Evolutionary conservation across 2,888 invertebrate genomes (phyloP), one percentile per base, ranked within the genome.

Genomic region (Alitta virens): DNA sequence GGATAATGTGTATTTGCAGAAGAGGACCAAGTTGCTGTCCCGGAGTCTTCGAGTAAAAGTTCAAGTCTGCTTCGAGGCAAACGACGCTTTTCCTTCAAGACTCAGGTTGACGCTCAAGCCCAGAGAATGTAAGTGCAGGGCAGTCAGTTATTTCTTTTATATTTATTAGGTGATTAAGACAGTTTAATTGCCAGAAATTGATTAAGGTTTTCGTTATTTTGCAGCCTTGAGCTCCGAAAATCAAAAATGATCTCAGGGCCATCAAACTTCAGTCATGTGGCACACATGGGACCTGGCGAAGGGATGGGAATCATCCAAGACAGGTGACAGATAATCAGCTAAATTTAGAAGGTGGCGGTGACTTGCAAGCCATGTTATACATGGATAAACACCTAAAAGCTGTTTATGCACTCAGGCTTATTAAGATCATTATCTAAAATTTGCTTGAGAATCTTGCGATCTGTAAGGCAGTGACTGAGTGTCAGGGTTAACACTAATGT

Each of bases 251-350:
- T 98, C 79, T 96, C 96, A 0, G 95, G 92, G 38, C 98, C 98
- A 24, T 92, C 92, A 52, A 97, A 98, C 85, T 98, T 98, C 85
- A 94, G 94, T 75, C 98, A 98, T 84, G 90, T 98, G 70, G 94
- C 94, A 68, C 98, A 98, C 84, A 94, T 98, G 94, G 98, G 98
- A 53, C 98, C 98, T 18, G 74, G 74, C 14, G 59, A 59, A 24
- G 59, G 49, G n/a, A 46, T 49, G 24, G 33, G 49, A 21, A 59
- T 59, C 49, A 51, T 59, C 43, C 33, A 24, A 16, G 58, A 58
- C n/a, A 46, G 18, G 46, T 46, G 18, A 46, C n/a, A n/a, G n/a
- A n/a, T n/a, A n/a, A n/a, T n/a, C n/a, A n/a, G n/a, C n/a, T n/a
- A n/a, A n/a, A n/a, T n/a, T n/a, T n/a, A n/a, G n/a, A n/a, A n/a